A percentile compares a stretch with the other conserved stretches of the same genome.
Conservation (phyloP, 2,888 invertebrate genomes). For the Cataglyphis rosenhaueri region DNA sequence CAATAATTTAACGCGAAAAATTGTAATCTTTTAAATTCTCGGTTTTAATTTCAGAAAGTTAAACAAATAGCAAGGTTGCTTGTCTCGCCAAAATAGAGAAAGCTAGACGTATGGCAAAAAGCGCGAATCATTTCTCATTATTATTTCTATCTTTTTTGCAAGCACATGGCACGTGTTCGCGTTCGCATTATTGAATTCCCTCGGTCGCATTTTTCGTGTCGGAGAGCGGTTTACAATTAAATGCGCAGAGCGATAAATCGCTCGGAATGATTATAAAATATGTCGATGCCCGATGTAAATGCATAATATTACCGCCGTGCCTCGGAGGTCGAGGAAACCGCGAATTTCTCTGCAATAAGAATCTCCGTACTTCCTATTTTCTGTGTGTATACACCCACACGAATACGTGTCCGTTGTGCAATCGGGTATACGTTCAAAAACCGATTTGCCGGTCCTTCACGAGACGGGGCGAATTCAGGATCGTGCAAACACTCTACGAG, state of each 20-base stretch:
- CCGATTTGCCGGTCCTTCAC: slow-evolving; percentile 50
- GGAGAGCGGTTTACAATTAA: slow-evolving; percentile 13
- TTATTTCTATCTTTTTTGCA: slow-evolving; percentile 35
- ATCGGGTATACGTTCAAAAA: slow-evolving; percentile 37
- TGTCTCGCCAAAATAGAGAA: slow-evolving; percentile 8
- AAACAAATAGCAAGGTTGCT: slow-evolving; percentile 31
- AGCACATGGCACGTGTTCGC: slow-evolving; percentile 29
- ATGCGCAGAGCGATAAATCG: slow-evolving; percentile 6
- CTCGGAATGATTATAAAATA: slow-evolving; percentile 26
- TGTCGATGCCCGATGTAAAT: neutral
- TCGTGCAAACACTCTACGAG: slow-evolving; percentile 57
- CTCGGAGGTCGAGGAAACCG: slow-evolving; percentile 10
- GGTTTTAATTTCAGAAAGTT: neutral
- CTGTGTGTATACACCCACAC: neutral
- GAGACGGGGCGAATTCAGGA: slow-evolving; percentile 34
- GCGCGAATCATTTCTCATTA: slow-evolving; percentile 28
- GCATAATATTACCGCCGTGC: slow-evolving; percentile 15
- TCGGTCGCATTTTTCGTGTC: slow-evolving; percentile 13
- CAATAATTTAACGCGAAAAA: neutral
- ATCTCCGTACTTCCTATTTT: slow-evolving; percentile 34
- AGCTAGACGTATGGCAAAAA: slow-evolving; percentile 23
- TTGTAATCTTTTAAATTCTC: neutral
- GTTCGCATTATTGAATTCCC: slow-evolving; percentile 38
- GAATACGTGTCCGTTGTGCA: neutral
- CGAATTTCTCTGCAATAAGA: slow-evolving; percentile 47